Percentiles rank a stretch among this genome's conserved stretches.
Conservation (phyloP, 2,113 vertebrate species). For the Boulengerochromis microlepis region DNA sequence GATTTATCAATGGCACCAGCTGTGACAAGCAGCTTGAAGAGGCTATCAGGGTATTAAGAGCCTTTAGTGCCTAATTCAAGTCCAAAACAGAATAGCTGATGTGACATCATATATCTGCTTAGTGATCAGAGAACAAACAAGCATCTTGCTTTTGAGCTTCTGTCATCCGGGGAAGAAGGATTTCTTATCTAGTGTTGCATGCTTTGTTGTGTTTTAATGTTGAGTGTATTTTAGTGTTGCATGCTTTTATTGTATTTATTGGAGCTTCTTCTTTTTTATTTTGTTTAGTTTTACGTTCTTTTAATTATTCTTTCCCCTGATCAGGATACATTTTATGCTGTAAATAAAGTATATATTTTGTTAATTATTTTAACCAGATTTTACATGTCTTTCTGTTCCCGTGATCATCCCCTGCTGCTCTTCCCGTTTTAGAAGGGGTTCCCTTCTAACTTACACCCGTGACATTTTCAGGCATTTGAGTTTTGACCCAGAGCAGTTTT, state of each 20-base stretch:
- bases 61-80: neutral
- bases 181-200: neutral
- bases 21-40: neutral
- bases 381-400: neutral
- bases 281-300: neutral
- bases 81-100: neutral
- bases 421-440: neutral
- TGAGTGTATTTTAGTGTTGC: neutral
- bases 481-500: neutral
- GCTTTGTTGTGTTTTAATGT: neutral
- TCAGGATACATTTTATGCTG: neutral
- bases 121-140: neutral
- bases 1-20: neutral
- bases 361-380: neutral
- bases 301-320: neutral
- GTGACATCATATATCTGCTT: neutral
- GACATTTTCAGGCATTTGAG: neutral
- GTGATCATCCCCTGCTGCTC: neutral
- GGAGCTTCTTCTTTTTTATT: neutral
- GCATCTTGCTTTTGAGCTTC: neutral
- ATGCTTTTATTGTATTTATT: neutral
- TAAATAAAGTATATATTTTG: neutral
- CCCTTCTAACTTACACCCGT: neutral
- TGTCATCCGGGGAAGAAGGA: neutral
- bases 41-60: neutral